Evolutionary conservation across 2,113 vertebrate species (phyloP), one percentile per base, ranked within the genome.

Genomic region (Oenanthe oenanthe): DNA sequence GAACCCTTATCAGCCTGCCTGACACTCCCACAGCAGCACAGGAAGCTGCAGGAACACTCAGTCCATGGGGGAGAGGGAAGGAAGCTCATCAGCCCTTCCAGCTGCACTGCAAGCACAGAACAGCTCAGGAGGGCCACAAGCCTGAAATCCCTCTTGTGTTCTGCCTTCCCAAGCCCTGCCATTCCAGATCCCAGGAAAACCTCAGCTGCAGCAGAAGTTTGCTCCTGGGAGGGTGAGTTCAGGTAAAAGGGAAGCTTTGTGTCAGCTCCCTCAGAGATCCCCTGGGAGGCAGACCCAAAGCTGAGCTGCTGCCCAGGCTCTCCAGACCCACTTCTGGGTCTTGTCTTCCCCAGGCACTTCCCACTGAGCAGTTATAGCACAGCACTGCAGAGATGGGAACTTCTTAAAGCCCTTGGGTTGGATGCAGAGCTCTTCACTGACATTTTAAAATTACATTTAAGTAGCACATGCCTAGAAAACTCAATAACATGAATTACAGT

Each of bases 121-220:
- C 31, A 43, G 36, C 36, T 54, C 32, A 6, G 32, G 3, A 19
- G 34, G 1, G 4, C 3, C 53, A 3, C 2, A 5, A 6, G 10
- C 32, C 66, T 26, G 7, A 12, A 24, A 57, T 10, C 2, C 7
- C 42, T 5, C 32, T 9, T 0, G 0, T 15, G 9, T 3, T 34
- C 47, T 4, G 51, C 4, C 25, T 7, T 9, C 18, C 61, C 29
- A 10, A 15, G 32, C 32, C 2, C 2, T 50, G 36, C 63, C 22
- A 4, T 3, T 16, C 60, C 63, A 81, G 24, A 38, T 2, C 26
- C n/a, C 54, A 17, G 29, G 32, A 58, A 65, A 56, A 38, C 5
- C 5, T 4, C 26, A n/a, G 22, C 48, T 45, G 14, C n/a, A 63
- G 63, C 5, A 13, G 6, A 34, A 28, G 2, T 29, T 21, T 73